These are phyloP conservation scores for Lepidothrix coronata DNA, from an alignment of 2,113 vertebrate genomes.

Conservation along the genomic window DNA sequence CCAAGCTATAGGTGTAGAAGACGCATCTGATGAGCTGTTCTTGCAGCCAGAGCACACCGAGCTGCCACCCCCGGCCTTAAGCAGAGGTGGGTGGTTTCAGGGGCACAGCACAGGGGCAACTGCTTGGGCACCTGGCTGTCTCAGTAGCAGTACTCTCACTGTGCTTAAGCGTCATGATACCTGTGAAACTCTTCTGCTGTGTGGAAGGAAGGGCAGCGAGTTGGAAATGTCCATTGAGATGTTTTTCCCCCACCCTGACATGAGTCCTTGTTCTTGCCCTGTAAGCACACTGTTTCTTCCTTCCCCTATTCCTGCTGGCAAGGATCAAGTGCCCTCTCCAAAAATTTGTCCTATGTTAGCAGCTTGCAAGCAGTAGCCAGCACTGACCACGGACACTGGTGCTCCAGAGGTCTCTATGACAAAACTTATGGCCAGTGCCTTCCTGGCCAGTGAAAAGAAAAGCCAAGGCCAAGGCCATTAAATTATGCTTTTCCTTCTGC, in stretches of 20 bases:
- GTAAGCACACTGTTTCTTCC: background rate
- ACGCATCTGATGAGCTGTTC: background rate
- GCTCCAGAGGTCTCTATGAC: background rate
- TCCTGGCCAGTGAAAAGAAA: background rate
- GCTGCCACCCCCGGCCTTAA: background rate
- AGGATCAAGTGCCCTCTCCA: background rate
- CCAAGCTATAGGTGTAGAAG: background rate
- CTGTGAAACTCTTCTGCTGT: background rate
- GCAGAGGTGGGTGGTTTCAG: background rate
- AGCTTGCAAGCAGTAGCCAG: background rate
- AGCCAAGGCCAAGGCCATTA: background rate
- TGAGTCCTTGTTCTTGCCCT: background rate
- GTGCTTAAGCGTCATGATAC: fast-evolving
- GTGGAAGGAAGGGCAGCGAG: background rate
- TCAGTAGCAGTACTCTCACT: background rate
- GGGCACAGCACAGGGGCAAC: background rate
- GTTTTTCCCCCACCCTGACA: fast-evolving
- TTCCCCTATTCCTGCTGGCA: background rate
- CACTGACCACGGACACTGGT: background rate
- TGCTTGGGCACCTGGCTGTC: fast-evolving
- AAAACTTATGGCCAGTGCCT: background rate
- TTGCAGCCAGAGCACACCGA: background rate
- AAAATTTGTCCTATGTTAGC: background rate
- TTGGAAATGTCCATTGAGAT: fast-evolving
- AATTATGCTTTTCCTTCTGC: background rate